phyloP scores from a whole-genome alignment of 2,113 vertebrate genomes.

The Chinchilla lanigera region DNA sequence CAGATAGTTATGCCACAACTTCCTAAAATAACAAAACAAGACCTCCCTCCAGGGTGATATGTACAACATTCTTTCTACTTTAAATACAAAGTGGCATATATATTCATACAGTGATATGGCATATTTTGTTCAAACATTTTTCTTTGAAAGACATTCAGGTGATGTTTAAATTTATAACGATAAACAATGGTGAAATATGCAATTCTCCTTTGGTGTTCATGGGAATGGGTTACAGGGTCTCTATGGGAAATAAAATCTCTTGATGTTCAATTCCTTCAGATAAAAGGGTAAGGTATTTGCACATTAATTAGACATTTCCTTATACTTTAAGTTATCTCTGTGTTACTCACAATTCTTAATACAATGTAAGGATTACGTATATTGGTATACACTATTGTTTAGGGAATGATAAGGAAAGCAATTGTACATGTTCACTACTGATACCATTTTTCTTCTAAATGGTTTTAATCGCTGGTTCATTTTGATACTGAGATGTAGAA shows the following conservation, averaged over 20 bases:
- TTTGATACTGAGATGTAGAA: background rate
- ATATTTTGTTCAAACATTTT: background rate
- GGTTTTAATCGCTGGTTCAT: background rate
- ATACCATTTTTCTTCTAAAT: background rate
- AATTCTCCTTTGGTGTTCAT: background rate
- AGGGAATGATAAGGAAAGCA: background rate
- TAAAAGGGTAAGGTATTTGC: background rate
- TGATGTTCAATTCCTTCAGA: background rate
- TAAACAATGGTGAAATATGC: background rate
- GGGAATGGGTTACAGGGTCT: background rate
- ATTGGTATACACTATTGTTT: background rate
- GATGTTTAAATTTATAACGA: background rate
- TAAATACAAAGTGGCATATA: background rate
- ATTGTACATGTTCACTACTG: background rate
- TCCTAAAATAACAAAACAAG: background rate
- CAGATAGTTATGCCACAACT: background rate
- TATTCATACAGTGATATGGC: background rate
- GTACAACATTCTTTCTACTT: background rate
- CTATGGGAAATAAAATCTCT: background rate
- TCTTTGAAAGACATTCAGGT: background rate
- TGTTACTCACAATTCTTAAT: background rate
- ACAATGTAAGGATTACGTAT: background rate
- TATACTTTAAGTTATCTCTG: background rate
- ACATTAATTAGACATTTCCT: background rate
- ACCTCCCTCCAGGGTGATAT: background rate